Conservation (phyloP, 2,888 invertebrate species). For the Platycheirus albimanus region DNA sequence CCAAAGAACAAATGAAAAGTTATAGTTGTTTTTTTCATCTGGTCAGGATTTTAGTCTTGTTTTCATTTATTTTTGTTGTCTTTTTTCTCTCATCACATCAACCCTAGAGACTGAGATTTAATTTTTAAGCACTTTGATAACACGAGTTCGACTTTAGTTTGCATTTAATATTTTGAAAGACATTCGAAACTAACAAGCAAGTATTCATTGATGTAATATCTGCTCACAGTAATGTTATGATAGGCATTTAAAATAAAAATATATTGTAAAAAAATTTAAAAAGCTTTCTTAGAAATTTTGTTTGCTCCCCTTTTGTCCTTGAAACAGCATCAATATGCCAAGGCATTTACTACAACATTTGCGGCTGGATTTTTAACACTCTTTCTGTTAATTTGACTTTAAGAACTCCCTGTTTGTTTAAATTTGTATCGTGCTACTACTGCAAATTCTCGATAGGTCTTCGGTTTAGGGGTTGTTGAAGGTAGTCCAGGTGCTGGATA, state of each 20-base stretch:
- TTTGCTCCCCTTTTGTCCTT: no score
- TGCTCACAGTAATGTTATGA: constrained; percentile 3
- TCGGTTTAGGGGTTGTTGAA: no score
- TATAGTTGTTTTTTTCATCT: constrained; percentile 5
- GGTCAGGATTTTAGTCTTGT: constrained; percentile 5
- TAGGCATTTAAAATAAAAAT: not conserved
- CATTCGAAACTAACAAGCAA: not conserved
- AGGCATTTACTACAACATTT: no score
- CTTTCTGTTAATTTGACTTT: no score
- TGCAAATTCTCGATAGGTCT: no score
- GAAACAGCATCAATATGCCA: no score
- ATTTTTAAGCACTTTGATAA: constrained; percentile 20
- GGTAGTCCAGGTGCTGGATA: no score
- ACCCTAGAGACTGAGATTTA: constrained; percentile 56
- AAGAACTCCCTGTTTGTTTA: no score
- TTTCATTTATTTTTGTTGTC: not conserved
- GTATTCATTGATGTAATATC: not conserved
- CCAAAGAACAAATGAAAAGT: no score
- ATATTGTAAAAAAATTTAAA: not conserved
- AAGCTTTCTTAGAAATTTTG: no score
- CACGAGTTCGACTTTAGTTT: constrained; percentile 10
- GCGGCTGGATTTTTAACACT: no score
- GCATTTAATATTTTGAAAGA: constrained; percentile 5
- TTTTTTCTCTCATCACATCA: constrained; percentile 40
- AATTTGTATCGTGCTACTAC: no score